Conservation (phyloP, 2,113 vertebrate species). For the Bolborhynchus lineola region DNA sequence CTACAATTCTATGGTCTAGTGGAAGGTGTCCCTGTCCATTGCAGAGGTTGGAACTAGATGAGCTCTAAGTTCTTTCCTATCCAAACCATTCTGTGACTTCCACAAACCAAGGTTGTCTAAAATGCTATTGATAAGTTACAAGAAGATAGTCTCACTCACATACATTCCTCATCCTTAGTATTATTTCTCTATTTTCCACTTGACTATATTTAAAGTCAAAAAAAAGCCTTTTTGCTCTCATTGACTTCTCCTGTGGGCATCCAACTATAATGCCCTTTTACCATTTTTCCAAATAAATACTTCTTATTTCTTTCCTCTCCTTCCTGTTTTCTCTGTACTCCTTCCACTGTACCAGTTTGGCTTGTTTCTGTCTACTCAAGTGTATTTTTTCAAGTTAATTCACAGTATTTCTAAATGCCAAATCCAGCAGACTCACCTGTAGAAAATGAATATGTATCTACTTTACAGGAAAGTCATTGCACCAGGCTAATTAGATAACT, state of each 20-base stretch:
- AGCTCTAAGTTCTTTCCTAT: background rate
- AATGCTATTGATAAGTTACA: background rate
- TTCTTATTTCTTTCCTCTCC: background rate
- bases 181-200: background rate
- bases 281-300: background rate
- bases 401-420: background rate
- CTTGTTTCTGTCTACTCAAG: background rate
- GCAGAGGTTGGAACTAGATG: background rate
- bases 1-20: background rate
- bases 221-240: background rate
- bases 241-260: background rate
- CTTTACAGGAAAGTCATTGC: rapidly evolving
- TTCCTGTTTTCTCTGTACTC: background rate
- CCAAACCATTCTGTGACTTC: background rate
- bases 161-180: background rate
- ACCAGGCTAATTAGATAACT: background rate
- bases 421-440: background rate
- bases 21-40: background rate
- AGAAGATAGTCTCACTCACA: background rate
- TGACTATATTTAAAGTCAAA: background rate
- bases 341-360: background rate
- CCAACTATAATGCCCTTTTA: background rate
- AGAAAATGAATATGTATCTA: rapidly evolving
- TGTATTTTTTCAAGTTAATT: background rate
- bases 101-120: background rate